Evolutionary conservation across 2,888 invertebrate genomes (phyloP).

Genomic region (Lamellibrachia columna): DNA sequence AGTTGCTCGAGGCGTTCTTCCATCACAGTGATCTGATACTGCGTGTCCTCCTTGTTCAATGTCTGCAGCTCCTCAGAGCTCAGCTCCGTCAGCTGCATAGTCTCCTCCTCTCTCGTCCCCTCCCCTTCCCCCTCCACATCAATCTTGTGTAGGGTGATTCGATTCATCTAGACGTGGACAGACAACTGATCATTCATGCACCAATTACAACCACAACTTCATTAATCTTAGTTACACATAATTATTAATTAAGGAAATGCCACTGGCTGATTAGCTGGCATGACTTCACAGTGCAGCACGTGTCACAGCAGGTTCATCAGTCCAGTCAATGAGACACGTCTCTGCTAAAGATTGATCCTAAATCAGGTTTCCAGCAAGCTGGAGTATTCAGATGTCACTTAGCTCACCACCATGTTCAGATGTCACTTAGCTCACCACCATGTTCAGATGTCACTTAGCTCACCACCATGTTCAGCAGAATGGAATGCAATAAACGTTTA

Average conservation of each 20-base stretch:
- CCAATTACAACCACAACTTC: not conserved
- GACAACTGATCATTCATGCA: not conserved
- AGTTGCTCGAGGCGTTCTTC: constrained; percentile 67
- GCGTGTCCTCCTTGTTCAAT: constrained; percentile 76
- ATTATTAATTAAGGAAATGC: not conserved
- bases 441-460: too few relatives aligned
- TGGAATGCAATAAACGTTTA: too few relatives aligned
- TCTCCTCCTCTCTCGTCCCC: not conserved
- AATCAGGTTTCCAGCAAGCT: too few relatives aligned
- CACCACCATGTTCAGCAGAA: too few relatives aligned
- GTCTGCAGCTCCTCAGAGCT: constrained; percentile 49
- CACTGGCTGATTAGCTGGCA: not conserved
- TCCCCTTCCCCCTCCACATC: constrained; percentile 17
- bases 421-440: too few relatives aligned
- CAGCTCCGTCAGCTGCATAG: constrained; percentile 26
- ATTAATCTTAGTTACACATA: not conserved
- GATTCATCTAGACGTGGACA: not conserved
- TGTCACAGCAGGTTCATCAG: too few relatives aligned
- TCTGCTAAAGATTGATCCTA: too few relatives aligned
- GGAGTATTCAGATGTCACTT: too few relatives aligned
- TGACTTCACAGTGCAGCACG: too few relatives aligned
- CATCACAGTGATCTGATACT: constrained; percentile 77
- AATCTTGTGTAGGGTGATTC: constrained; percentile 33
- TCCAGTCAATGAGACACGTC: too few relatives aligned
- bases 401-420: too few relatives aligned